Percentiles rank a stretch among this genome's conserved stretches.
Conservation (phyloP, 2,113 vertebrate species). For the Suncus etruscus region DNA sequence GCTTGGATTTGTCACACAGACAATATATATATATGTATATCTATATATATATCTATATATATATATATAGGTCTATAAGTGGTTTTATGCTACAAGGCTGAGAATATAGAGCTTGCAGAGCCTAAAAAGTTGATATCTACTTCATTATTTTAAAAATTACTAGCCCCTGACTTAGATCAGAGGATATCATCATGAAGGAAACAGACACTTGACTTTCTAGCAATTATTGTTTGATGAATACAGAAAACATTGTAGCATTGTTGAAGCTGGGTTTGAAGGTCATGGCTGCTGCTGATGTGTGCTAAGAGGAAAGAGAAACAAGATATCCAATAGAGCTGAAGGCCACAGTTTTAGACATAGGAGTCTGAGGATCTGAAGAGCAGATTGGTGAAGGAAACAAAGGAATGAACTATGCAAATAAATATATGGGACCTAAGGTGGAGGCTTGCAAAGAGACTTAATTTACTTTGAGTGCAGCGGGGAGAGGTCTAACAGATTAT, state of each 20-base stretch:
- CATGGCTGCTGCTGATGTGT: neutral
- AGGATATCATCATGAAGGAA: neutral
- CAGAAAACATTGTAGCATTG: neutral
- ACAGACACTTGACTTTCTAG: neutral
- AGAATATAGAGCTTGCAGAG: neutral
- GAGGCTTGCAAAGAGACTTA: too few species aligned
- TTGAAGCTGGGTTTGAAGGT: neutral
- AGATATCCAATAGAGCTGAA: neutral
- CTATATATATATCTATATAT: too few species aligned
- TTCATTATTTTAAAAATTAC: neutral
- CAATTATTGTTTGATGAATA: neutral
- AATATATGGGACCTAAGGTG: neutral
- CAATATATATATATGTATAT: too few species aligned
- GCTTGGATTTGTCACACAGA: too few species aligned
- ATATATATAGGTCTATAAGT: too few species aligned
- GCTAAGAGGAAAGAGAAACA: neutral
- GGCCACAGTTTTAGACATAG: neutral
- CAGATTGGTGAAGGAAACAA: neutral
- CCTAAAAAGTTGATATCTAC: neutral
- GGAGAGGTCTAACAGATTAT: too few species aligned
- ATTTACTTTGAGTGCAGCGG: too few species aligned
- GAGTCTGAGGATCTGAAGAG: neutral
- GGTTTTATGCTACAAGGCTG: neutral
- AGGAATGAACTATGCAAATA: neutral
- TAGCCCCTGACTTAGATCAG: neutral